These are phyloP conservation scores for Ptilonorhynchus violaceus DNA, from an alignment of 2,113 vertebrate species.

Conservation along the genomic window DNA sequence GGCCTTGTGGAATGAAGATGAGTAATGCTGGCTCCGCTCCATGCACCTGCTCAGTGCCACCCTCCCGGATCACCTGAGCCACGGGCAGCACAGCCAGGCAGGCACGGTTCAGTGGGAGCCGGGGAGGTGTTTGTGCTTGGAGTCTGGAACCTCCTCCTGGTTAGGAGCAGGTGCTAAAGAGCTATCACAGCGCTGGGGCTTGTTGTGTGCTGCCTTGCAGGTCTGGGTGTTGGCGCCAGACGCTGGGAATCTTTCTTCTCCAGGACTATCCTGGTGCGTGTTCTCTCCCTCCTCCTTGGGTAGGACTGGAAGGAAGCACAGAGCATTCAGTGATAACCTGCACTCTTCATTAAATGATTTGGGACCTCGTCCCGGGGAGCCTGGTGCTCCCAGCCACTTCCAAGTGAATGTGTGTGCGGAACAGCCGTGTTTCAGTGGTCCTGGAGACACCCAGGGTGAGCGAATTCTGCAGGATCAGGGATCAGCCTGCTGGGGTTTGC, in stretches of 20 bases:
- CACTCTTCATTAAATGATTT: background rate
- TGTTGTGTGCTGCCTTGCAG: background rate
- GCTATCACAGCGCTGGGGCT: background rate
- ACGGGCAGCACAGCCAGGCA: conserved; percentile 6
- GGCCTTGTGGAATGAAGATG: conserved; percentile 71
- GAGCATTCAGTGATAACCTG: background rate
- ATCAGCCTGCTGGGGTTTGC: background rate
- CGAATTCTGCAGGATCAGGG: background rate
- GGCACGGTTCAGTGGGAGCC: background rate
- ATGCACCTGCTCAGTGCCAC: conserved; percentile 77
- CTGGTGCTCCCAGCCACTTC: background rate
- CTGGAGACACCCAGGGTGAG: background rate
- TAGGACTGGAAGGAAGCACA: background rate
- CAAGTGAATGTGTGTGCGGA: background rate
- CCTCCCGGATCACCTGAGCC: conserved; percentile 60
- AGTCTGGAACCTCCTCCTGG: background rate
- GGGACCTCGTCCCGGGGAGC: background rate
- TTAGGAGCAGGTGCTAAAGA: background rate
- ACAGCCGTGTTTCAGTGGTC: background rate
- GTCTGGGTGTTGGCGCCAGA: background rate
- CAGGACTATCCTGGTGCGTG: background rate
- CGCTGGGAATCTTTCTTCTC: background rate
- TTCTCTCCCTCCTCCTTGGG: background rate
- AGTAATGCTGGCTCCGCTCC: conserved; percentile 66
- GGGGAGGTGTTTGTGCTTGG: background rate